Conservation (phyloP, 30 jellyfish, hydroid and myxozoan species). For the Clytia hemisphaerica region DNA sequence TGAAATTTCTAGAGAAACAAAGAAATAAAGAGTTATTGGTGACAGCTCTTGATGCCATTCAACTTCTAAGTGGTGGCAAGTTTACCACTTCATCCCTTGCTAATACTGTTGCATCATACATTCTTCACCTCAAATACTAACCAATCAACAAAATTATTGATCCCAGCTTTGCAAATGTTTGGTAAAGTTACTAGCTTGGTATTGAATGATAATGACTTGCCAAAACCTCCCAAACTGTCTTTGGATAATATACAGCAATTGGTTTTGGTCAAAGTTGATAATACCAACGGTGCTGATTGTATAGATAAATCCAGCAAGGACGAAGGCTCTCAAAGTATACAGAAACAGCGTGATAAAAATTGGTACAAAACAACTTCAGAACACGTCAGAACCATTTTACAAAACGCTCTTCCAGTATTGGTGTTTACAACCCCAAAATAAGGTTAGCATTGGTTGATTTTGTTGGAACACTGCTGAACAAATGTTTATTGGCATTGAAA, state of each 20-base stretch:
- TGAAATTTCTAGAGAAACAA: constrained; percentile 54
- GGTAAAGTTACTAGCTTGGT: constrained; percentile 16
- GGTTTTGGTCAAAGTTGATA: neutral
- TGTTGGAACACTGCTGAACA: constrained; percentile 12
- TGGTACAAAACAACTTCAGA: constrained; percentile 62
- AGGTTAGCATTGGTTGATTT: constrained; percentile 39
- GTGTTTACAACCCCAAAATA: constrained; percentile 32
- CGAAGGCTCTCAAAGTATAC: constrained; percentile 6
- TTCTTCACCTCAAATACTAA: constrained; percentile 24
- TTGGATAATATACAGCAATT: neutral
- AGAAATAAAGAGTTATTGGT: constrained; percentile 38
- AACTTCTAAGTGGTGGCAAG: constrained; percentile 19
- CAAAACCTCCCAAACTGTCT: neutral
- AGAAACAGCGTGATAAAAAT: constrained; percentile 17
- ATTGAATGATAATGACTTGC: constrained; percentile 27
- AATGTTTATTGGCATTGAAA: constrained; percentile 39
- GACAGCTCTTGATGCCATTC: constrained; percentile 25
- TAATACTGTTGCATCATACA: constrained; percentile 25
- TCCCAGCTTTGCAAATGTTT: constrained; percentile 30
- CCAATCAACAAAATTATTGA: constrained; percentile 28
- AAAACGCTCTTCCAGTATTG: constrained; percentile 35
- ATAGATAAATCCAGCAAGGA: neutral
- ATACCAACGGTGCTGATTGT: neutral
- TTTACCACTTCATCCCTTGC: neutral
- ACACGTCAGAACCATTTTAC: constrained; percentile 30